Evolutionary conservation across 2,888 invertebrate genomes (phyloP).

Genomic region (Nemoura dubitans): DNA sequence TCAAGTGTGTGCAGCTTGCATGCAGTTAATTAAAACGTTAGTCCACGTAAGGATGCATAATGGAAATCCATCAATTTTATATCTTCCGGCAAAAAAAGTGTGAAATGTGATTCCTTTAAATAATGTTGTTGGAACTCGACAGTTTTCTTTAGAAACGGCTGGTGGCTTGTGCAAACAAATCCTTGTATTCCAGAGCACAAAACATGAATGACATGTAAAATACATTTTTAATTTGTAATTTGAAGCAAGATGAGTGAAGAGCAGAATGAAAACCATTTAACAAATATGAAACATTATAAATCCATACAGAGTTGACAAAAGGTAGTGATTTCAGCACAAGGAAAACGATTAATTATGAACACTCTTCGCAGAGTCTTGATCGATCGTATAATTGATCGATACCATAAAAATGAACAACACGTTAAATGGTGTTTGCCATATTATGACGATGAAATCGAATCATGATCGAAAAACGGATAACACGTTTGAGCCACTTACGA

Average conservation of each 20-base stretch:
- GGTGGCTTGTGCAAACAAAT: not conserved
- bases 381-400: not conserved
- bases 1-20: slow-evolving; percentile 30
- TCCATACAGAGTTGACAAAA: not conserved
- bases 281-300: not conserved
- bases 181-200: not conserved
- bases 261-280: not conserved
- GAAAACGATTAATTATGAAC: not conserved
- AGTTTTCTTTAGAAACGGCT: not conserved
- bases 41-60: not conserved
- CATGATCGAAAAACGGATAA: not conserved
- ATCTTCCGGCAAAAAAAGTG: not conserved
- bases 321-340: not conserved
- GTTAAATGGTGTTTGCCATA: not conserved
- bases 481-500: not conserved
- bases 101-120: not conserved
- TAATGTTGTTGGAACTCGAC: not conserved
- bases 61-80: not conserved
- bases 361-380: not conserved
- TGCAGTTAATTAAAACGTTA: not conserved
- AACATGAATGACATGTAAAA: not conserved
- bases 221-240: not conserved
- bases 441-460: not conserved
- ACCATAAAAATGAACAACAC: not conserved
- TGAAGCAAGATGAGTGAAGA: not conserved